Evolutionary conservation across 1,140 invertebrate species (phyloP).

Genomic region (Nomia melanderi): DNA sequence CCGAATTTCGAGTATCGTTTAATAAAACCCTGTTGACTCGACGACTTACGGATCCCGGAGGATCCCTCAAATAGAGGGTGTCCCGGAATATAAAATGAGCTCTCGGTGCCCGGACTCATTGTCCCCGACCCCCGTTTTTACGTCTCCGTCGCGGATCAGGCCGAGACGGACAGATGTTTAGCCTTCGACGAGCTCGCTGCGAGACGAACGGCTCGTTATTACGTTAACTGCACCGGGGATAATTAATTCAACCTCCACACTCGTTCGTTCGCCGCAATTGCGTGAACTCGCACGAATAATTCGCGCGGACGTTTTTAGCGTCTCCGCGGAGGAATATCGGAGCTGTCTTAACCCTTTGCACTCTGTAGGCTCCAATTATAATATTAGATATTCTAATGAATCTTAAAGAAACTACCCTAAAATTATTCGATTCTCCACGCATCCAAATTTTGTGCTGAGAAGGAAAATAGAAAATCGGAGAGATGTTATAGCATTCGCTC

Average conservation of each 20-base stretch:
- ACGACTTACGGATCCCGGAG: slow-evolving; percentile 4
- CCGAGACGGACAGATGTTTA: neutral
- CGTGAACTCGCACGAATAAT: neutral
- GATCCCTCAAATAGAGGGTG: neutral
- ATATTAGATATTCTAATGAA: no score
- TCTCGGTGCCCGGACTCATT: neutral
- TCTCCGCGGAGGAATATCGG: neutral
- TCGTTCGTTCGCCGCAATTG: neutral
- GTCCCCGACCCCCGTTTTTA: slow-evolving; percentile 7
- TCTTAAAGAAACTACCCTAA: no score
- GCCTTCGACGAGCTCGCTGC: neutral
- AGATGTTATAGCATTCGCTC: no score
- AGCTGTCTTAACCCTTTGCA: no score
- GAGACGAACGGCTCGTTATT: neutral
- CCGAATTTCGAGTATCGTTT: slow-evolving; percentile 1
- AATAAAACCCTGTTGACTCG: slow-evolving; percentile 5
- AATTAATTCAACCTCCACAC: slow-evolving; percentile 1
- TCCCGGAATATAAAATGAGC: neutral
- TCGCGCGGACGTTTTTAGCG: no score
- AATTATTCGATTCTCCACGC: no score
- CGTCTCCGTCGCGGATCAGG: neutral
- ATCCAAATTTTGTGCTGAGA: no score
- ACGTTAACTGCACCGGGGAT: neutral
- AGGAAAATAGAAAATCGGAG: no score
- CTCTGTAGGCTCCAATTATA: no score